phyloP scores from a whole-genome alignment of 2,888 invertebrate species.

The Megalurothrips usitatus region DNA sequence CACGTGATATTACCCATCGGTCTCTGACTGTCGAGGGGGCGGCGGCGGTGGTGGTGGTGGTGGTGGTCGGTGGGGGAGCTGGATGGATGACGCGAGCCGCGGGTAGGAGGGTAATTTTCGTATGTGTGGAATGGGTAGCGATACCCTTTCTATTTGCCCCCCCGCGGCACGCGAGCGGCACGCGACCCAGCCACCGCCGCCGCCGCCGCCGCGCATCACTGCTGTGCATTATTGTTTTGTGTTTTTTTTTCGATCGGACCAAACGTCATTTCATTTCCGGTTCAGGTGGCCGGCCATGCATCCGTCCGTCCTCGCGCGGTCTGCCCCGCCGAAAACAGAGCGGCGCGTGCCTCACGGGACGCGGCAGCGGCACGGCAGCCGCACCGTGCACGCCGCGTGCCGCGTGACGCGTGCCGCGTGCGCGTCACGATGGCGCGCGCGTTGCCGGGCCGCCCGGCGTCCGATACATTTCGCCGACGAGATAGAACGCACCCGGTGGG shows the following conservation, averaged over 20 bases:
- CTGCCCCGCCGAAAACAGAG: not conserved
- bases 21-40: no score
- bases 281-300: not conserved
- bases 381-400: no score
- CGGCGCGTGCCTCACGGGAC: not conserved
- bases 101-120: not conserved
- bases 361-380: not conserved
- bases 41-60: no score
- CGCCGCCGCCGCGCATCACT: not conserved
- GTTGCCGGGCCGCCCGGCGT: no score
- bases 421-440: no score
- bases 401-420: not conserved
- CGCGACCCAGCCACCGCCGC: no score
- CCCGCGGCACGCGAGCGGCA: not conserved
- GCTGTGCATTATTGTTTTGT: not conserved
- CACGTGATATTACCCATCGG: no score
- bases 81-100: no score
- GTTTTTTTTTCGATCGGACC: not conserved
- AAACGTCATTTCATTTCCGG: slow-evolving; percentile 22
- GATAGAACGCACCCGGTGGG: no score
- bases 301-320: not conserved
- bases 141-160: not conserved
- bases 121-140: not conserved
- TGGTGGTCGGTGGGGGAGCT: no score
- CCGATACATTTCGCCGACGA: no score